phyloP scores from a whole-genome alignment of 2,888 invertebrate species.

The Galerucella pusilla region DNA sequence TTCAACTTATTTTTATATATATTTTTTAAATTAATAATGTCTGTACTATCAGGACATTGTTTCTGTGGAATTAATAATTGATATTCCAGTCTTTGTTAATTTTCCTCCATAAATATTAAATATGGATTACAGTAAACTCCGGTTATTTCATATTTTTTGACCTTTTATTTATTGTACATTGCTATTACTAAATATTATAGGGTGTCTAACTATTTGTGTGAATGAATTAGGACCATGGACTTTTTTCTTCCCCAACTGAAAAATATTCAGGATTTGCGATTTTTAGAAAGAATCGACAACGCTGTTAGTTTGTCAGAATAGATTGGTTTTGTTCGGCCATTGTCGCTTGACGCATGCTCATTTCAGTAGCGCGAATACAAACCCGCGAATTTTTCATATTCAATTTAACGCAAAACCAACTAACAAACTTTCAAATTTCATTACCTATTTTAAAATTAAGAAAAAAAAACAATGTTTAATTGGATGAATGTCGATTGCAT shows the following conservation, averaged over 20 bases:
- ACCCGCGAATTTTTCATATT: conserved; percentile 48
- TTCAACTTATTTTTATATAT: background rate
- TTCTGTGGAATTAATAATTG: too few relatives aligned
- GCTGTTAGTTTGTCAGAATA: background rate
- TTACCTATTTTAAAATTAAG: conserved; percentile 13
- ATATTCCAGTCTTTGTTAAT: too few relatives aligned
- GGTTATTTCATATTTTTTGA: too few relatives aligned
- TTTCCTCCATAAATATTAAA: too few relatives aligned
- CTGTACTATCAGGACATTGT: too few relatives aligned
- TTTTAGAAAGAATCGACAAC: background rate
- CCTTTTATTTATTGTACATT: too few relatives aligned
- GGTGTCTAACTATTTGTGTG: too few relatives aligned
- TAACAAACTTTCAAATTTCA: conserved; percentile 36
- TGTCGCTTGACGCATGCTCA: conserved; percentile 46
- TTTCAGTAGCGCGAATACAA: conserved; percentile 47
- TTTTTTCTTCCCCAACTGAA: background rate
- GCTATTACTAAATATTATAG: too few relatives aligned
- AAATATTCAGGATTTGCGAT: background rate
- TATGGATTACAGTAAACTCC: too few relatives aligned
- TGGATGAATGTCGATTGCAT: background rate
- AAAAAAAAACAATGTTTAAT: background rate
- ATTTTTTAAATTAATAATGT: too few relatives aligned
- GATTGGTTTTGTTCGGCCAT: conserved; percentile 40
- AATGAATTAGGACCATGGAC: too few relatives aligned
- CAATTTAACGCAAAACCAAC: conserved; percentile 44